Conservation (phyloP, 1,140 invertebrate species). For the Leptinotarsa texana region DNA sequence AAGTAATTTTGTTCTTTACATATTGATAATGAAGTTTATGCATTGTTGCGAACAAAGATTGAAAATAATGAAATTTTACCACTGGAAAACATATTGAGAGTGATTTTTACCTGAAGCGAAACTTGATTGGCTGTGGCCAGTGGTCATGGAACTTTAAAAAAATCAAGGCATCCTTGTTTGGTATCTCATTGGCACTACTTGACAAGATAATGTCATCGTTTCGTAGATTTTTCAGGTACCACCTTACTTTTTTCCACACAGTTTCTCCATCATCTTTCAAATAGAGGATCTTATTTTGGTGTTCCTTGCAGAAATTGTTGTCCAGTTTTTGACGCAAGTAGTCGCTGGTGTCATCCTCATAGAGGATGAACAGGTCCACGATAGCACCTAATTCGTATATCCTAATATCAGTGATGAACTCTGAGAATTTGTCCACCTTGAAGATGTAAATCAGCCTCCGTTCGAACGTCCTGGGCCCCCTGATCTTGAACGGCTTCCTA, state of each 20-base stretch:
- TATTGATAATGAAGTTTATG: no score
- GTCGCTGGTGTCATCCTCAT: conserved; percentile 55
- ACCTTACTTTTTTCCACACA: conserved; percentile 57
- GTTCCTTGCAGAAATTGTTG: conserved; percentile 52
- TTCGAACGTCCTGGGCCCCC: conserved; percentile 56
- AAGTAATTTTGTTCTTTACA: no score
- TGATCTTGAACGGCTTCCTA: conserved; percentile 58
- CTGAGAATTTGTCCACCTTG: conserved; percentile 61
- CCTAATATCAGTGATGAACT: conserved; percentile 63
- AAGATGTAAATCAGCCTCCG: conserved; percentile 64
- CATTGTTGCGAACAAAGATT: no score
- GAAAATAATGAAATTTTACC: no score
- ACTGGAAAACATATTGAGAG: no score
- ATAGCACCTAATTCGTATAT: conserved; percentile 63
- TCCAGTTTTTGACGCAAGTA: conserved; percentile 48
- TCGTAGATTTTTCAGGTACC: conserved; percentile 58
- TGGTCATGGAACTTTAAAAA: conserved; percentile 70
- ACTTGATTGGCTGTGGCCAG: conserved; percentile 65
- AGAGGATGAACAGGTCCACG: conserved; percentile 69
- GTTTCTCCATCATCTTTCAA: conserved; percentile 55
- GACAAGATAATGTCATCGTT: conserved; percentile 67
- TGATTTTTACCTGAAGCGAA: conserved; percentile 53
- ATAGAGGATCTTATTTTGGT: conserved; percentile 64
- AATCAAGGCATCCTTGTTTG: conserved; percentile 63
- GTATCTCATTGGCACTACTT: conserved; percentile 63